A percentile compares a stretch with the other conserved stretches of the same genome.
Evolutionary conservation across 1,140 invertebrate species (phyloP).

Genomic region (Eurosta solidaginis): DNA sequence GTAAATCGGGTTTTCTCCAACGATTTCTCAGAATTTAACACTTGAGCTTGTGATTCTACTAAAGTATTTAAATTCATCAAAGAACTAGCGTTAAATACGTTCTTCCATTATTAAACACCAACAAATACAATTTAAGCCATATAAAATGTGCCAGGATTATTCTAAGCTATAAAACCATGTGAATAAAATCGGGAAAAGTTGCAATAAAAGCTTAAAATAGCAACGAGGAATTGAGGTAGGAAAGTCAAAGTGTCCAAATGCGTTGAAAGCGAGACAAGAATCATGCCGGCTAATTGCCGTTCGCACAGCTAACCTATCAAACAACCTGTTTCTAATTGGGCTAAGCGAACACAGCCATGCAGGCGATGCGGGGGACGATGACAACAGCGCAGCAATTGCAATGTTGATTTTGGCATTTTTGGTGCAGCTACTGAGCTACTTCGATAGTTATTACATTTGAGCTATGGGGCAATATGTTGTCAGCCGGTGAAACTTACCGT

Average conservation of each 20-base stretch:
- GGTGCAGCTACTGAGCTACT: slow-evolving; percentile 6
- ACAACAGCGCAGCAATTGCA: background rate
- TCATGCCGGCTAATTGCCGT: background rate
- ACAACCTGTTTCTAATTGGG: slow-evolving; percentile 25
- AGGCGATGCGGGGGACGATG: background rate
- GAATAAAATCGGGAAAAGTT: background rate
- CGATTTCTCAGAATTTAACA: too few relatives aligned
- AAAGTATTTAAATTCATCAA: too few relatives aligned
- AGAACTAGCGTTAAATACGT: too few relatives aligned
- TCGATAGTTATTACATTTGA: too few relatives aligned
- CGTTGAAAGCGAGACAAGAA: slow-evolving; percentile 4
- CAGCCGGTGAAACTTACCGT: background rate
- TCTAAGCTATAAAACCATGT: background rate
- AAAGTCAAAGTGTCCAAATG: slow-evolving; percentile 20
- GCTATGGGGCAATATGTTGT: too few relatives aligned
- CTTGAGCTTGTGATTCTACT: too few relatives aligned
- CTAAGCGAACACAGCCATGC: background rate
- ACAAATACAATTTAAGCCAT: background rate
- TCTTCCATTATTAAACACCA: too few relatives aligned
- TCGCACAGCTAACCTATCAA: background rate
- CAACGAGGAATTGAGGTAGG: background rate
- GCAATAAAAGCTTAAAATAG: background rate
- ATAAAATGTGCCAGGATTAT: background rate
- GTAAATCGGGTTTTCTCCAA: too few relatives aligned
- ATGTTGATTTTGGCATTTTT: slow-evolving; percentile 26